Conservation (phyloP, 2,888 invertebrate species). For the Andrena flavipes region DNA sequence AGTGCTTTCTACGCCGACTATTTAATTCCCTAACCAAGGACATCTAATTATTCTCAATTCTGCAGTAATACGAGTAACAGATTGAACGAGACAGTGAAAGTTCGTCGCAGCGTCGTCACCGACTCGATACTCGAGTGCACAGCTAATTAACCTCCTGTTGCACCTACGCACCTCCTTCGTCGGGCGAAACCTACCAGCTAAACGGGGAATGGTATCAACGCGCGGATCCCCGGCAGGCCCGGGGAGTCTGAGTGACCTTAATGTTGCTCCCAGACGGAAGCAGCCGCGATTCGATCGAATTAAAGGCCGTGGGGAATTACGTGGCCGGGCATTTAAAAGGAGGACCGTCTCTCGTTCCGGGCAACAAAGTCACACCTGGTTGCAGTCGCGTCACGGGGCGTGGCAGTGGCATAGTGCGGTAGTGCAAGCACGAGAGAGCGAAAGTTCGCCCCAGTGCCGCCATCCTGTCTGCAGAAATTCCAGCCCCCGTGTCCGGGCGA, state of each 20-base stretch:
- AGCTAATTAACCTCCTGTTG: conserved; percentile 45
- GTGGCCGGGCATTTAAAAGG: conserved; percentile 37
- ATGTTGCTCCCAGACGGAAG: neutral
- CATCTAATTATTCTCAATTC: neutral
- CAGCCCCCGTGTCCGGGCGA: conserved; percentile 66
- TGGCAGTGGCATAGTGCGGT: conserved; percentile 72
- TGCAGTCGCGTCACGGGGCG: conserved; percentile 57
- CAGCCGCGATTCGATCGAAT: neutral
- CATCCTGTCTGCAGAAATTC: conserved; percentile 80
- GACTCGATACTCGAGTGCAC: neutral
- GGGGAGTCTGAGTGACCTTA: neutral
- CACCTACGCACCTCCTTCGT: conserved; percentile 2
- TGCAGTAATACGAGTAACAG: too few species aligned
- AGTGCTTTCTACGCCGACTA: too few species aligned
- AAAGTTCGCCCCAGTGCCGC: conserved; percentile 78
- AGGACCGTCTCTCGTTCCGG: neutral
- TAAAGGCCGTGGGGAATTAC: conserved; percentile 36
- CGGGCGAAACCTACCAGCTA: neutral
- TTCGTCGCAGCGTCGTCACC: too few species aligned
- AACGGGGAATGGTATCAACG: neutral
- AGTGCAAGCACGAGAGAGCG: conserved; percentile 75
- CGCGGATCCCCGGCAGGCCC: neutral
- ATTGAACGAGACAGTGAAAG: too few species aligned
- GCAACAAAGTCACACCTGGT: conserved; percentile 47
- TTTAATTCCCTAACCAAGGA: too few species aligned